Evolutionary conservation across 2,797 vertebrate genomes (phyloP), one percentile per base, ranked within the genome.

Genomic region (Arctocebus calabarensis): DNA sequence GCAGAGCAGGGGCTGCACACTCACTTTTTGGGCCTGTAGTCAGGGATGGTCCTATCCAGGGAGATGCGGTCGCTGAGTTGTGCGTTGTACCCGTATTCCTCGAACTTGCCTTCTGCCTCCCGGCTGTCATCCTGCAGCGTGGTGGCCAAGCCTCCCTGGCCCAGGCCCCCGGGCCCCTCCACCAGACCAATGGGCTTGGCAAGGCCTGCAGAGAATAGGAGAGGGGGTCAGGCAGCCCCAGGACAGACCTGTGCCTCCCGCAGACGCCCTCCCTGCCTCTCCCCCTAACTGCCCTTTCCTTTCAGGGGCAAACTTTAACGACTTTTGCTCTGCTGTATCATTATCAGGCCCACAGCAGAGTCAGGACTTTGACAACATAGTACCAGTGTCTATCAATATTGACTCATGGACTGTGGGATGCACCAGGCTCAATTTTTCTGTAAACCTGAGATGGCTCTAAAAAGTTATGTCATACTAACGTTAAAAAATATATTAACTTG

Each of bases 1-100:
- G n/a, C 22, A n/a, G 37, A 16, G 1, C 2, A 1, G 70, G 43
- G 70, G 71, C 0, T 92, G 79, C 0, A 75, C 74, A 97, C 99
- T 98, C 99, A 99, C 99, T 99, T 99, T 98, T 99, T 99, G 23
- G 99, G 99, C 97, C 99, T 99, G 98, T 99, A 99, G 98, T 99
- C 99, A 0, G 99, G 99, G 97, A 99, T 99, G 97, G 98, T 99
- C 86, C 99, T 99, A 98, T 99, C 99, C 97, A 99, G 98, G 27
- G 99, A 99, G 98, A 99, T 99, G 96, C 99, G 99, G 97, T 99
- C 99, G 34, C 99, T 99, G 94, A 99, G 99, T 1, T 99, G 99
- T 22, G 99, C 99, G 0, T 99, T 99, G 98, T 99, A 99, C 90
- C 99, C 99, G 0, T 99, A 99, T 95, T 99, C 99, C 98, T 99